Percentiles rank a stretch among this genome's conserved stretches.
These are phyloP conservation scores for Luffia ferchaultella DNA, from an alignment of 2,888 invertebrate genomes.

Conservation along the genomic window DNA sequence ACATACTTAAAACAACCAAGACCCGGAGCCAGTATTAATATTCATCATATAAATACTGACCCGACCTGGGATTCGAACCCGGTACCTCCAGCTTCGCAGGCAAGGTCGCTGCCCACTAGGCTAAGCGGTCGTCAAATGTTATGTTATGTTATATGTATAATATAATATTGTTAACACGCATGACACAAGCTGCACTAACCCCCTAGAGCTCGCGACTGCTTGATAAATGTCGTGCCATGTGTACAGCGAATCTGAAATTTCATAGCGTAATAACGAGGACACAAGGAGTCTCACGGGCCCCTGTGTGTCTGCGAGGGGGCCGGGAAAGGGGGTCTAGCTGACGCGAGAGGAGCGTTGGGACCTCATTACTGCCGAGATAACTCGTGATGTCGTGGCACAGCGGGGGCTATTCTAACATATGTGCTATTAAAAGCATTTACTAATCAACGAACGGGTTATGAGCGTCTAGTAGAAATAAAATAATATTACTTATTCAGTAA, in stretches of 20 bases:
- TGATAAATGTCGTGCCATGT: background rate
- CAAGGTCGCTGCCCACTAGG: no score
- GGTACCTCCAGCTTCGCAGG: no score
- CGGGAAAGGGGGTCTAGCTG: background rate
- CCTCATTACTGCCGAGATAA: background rate
- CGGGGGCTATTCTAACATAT: background rate
- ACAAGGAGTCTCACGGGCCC: background rate
- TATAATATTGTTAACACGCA: background rate
- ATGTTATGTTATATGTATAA: no score
- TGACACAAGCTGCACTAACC: background rate
- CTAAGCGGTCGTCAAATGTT: no score
- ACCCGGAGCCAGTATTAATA: no score
- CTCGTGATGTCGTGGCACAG: background rate
- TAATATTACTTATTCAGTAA: no score
- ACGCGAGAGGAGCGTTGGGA: background rate
- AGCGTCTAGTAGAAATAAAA: no score
- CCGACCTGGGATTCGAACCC: no score
- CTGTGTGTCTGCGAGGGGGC: background rate
- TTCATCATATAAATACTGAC: no score
- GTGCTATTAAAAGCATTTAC: no score
- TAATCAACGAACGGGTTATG: no score
- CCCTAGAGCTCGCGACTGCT: background rate
- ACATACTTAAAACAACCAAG: no score
- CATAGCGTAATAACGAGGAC: background rate
- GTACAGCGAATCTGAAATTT: background rate